These are phyloP conservation scores for Paragorgia papillata DNA, from an alignment of 92 coral and sea anemone species.

Conservation along the genomic window DNA sequence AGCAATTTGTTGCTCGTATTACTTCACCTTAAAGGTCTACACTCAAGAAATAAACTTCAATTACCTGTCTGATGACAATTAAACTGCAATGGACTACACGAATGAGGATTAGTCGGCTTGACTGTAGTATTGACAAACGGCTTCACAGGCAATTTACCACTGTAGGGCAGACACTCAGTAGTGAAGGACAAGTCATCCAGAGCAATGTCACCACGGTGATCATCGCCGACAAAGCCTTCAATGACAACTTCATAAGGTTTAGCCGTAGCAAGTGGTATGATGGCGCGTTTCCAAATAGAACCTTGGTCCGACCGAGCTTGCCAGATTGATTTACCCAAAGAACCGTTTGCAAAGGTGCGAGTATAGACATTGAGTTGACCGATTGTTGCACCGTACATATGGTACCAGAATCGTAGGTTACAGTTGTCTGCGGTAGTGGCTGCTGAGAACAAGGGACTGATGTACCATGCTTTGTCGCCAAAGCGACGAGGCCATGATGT, in stretches of 20 bases:
- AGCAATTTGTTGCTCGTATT: too few species aligned
- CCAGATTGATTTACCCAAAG: constrained; percentile 41
- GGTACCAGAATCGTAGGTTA: constrained; percentile 90
- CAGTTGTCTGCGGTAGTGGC: constrained; percentile 60
- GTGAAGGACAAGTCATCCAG: constrained; percentile 93
- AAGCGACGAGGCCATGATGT: constrained; percentile 94
- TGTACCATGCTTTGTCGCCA: constrained; percentile 96
- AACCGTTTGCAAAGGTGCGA: constrained; percentile 82
- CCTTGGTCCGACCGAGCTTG: constrained; percentile 65
- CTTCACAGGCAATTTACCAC: constrained; percentile 71
- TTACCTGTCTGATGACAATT: constrained; percentile 63
- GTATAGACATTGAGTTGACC: constrained; percentile 80
- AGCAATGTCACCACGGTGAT: constrained; percentile 90
- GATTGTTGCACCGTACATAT: constrained; percentile 94
- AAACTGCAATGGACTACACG: constrained; percentile 84
- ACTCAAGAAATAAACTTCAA: too few species aligned
- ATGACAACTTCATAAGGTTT: constrained; percentile 81
- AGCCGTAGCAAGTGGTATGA: constrained; percentile 65
- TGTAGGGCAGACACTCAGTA: constrained; percentile 57
- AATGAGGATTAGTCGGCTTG: constrained; percentile 75
- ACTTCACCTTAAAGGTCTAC: too few species aligned
- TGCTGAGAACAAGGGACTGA: constrained; percentile 85
- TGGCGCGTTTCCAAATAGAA: constrained; percentile 80
- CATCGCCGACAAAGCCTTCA: constrained; percentile 93
- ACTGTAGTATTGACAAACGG: constrained; percentile 65